Base-by-base conservation (phyloP, 2,888 invertebrate species). In the Noctua fimbriata region DNA sequence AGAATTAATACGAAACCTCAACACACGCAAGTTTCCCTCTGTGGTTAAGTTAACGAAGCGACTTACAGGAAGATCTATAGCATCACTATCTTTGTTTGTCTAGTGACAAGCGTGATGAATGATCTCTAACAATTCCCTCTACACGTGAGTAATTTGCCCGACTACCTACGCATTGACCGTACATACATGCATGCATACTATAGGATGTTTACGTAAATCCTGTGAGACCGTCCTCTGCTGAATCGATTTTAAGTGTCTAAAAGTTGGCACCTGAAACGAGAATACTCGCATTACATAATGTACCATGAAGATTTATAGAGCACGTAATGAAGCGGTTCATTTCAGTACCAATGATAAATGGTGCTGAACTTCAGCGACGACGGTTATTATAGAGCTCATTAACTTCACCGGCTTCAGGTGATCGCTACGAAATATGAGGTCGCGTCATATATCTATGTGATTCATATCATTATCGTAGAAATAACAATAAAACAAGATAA, bases 331-430 rank as follows among this genome's bases (percentile, higher is more conserved):
- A 81, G 78, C 78, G 55, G 84, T 84, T 83, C 75, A 76, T 74
- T 88, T 84, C 80, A 81, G 73, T 77, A 65, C 66, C 72, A 80
- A 80, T 83, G 81, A 88, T 88, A 86, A 79, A 86, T 86, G 71
- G 65, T 47, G 67, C 72, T 75, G 67, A 79, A 80, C 73, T 82
- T 82, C 82, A 44, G 72, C 73, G 77, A 69, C 72, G 73, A 69
- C 67, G 70, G 65, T 63, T 83, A 72, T 81, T 86, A 79, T 76
- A 83, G 78, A 82, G 47, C 78, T 79, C 82, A 84, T 86, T 87
- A 76, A 82, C 70, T 79, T 80, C 73, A 41, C 44, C 52, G 69
- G 80, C 65, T 81, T 85, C 76, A 85, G 80, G 78, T 79, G 85
- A 79, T 78, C 41, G 73, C 69, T 66, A 73, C 67, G 44, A 80